Evolutionary conservation across 2,113 vertebrate genomes (phyloP).

Genomic region (Salminus brasiliensis): DNA sequence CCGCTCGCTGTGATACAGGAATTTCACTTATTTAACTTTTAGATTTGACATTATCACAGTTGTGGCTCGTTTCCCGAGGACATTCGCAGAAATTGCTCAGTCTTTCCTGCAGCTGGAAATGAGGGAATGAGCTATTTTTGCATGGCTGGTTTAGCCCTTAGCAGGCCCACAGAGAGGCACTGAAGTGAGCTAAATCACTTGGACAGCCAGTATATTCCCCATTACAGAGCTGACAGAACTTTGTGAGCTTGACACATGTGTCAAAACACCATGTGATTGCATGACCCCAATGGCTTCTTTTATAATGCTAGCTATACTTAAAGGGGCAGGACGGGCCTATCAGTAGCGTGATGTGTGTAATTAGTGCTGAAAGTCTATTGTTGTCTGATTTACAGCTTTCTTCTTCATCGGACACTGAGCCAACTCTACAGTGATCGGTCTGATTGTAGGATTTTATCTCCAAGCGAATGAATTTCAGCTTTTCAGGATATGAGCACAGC

Average conservation of each 20-base stretch:
- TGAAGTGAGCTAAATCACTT: background rate
- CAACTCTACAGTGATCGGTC: too few species aligned
- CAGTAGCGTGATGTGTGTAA: too few species aligned
- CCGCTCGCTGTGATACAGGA: background rate
- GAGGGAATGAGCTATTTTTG: slow-evolving; percentile 1
- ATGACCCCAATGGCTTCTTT: background rate
- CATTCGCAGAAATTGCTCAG: background rate
- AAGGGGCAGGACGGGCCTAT: too few species aligned
- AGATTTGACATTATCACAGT: background rate
- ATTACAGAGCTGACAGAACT: background rate
- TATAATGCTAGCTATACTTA: background rate
- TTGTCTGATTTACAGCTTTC: too few species aligned
- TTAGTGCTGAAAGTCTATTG: too few species aligned
- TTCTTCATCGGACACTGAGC: too few species aligned
- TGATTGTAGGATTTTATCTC: too few species aligned
- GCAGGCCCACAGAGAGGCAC: background rate
- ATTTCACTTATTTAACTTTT: background rate
- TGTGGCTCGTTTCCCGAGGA: background rate
- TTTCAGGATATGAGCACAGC: too few species aligned
- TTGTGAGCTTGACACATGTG: background rate
- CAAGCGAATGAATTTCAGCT: too few species aligned
- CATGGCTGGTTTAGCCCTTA: background rate
- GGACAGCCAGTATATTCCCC: background rate
- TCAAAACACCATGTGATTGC: background rate
- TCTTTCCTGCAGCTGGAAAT: background rate